These are phyloP conservation scores for Chrysopa pallens DNA, from an alignment of 1,140 invertebrate genomes.

Conservation along the genomic window DNA sequence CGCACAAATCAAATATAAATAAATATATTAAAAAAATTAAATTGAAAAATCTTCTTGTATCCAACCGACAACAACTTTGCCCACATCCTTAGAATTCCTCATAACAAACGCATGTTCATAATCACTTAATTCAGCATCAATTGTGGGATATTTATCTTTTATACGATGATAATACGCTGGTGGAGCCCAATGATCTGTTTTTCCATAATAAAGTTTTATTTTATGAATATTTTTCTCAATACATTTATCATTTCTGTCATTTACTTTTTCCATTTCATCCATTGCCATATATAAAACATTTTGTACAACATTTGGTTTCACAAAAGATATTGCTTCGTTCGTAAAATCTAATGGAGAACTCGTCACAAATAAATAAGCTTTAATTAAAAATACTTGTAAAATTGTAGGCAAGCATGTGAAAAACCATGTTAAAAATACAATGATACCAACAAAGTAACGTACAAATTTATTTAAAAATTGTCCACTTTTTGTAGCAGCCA, in stretches of 20 bases:
- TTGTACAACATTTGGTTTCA: slow-evolving; percentile 28
- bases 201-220: slow-evolving; percentile 59
- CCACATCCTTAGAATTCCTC: slow-evolving; percentile 37
- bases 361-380: slow-evolving; percentile 27
- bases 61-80: slow-evolving; percentile 32
- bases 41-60: slow-evolving; percentile 19
- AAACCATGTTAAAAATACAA: slow-evolving; percentile 35
- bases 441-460: slow-evolving; percentile 29
- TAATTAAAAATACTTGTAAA: slow-evolving; percentile 28
- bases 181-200: slow-evolving; percentile 58
- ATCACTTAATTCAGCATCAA: slow-evolving; percentile 44
- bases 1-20: too few species aligned
- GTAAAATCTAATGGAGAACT: slow-evolving; percentile 22
- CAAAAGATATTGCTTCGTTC: slow-evolving; percentile 25
- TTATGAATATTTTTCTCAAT: slow-evolving; percentile 32
- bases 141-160: slow-evolving; percentile 33
- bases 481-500: slow-evolving; percentile 53
- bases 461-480: slow-evolving; percentile 33
- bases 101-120: slow-evolving; percentile 62
- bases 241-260: slow-evolving; percentile 33
- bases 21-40: too few species aligned
- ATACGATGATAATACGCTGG: slow-evolving; percentile 41
- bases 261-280: slow-evolving; percentile 41
- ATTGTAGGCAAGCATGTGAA: slow-evolving; percentile 36
- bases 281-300: slow-evolving; percentile 37